Percentiles rank a stretch among this genome's conserved stretches.
Conservation (phyloP, 2,888 invertebrate species). For the Diploptera punctata region DNA sequence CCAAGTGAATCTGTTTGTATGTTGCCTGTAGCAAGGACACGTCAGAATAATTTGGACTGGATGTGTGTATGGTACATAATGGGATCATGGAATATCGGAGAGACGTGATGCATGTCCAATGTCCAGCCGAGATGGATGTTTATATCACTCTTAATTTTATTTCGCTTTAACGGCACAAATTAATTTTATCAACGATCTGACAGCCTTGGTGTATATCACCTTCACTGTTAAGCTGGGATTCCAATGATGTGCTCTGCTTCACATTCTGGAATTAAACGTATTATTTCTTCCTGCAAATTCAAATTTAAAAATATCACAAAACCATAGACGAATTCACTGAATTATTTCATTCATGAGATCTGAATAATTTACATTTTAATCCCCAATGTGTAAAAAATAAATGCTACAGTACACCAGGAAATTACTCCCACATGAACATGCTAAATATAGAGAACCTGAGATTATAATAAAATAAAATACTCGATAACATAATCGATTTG, state of each 20-base stretch:
- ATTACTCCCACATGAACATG: too few species aligned
- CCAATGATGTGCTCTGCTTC: background rate
- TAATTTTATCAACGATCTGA: background rate
- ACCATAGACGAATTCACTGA: background rate
- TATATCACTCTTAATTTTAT: slow-evolving; percentile 7
- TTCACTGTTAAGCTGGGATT: background rate
- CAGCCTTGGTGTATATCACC: background rate
- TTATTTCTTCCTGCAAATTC: background rate
- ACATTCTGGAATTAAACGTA: background rate
- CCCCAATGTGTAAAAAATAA: too few species aligned
- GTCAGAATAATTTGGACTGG: too few species aligned
- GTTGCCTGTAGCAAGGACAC: too few species aligned
- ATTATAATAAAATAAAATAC: too few species aligned
- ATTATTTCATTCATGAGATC: too few species aligned
- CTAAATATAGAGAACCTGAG: too few species aligned
- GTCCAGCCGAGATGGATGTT: background rate
- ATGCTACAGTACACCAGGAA: too few species aligned
- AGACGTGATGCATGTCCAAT: background rate
- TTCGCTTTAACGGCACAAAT: background rate
- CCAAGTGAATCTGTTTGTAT: too few species aligned
- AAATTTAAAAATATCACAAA: background rate
- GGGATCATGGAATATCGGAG: background rate
- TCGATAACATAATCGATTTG: too few species aligned
- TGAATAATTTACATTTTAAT: too few species aligned
- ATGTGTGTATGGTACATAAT: too few species aligned